Evolutionary conservation across 2,888 invertebrate genomes (phyloP), one percentile per base, ranked within the genome.

Genomic region (Hypolimnas misippus): DNA sequence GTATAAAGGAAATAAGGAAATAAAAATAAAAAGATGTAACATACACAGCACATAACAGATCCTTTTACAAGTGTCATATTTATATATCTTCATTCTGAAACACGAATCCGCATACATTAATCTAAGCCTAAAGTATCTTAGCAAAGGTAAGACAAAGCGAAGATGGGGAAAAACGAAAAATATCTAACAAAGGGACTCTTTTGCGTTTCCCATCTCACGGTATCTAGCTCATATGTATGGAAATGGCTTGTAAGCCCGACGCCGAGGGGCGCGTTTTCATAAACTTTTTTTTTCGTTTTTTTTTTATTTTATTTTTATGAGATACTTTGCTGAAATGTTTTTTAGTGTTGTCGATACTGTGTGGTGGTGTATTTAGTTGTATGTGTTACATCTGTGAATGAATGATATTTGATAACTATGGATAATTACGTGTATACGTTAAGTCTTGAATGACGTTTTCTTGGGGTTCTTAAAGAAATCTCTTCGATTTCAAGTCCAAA

Each of bases 211-310:
- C 72, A 72, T 74, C 75, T 72, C 72, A 72, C 76, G 73, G 69
- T 74, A 80, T 79, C 82, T 84, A 76, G 76, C 88, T 89, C 87
- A 86, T 89, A 88, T 89, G 89, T 87, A 89, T 88, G 87, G 87
- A 86, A 88, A 88, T 87, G 74, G 81, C 76, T 66, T 74, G 74
- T 82, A 76, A 81, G 80, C 78, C 69, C 65, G 70, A 66, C 68
- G 69, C 54, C 52, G 62, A 62, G 70, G 57, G 67, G 62, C 21
- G 65, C 19, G 65, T 64, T 53, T 58, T 66, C 54, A 67, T 31
- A 44, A 70, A 49, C 14, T 42, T 40, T 55, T 17, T 46, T 66
- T 58, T 62, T 38, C 14, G 38, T 40, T 55, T 17, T 46, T 66
- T 58, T 62, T 38, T n/a, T 25, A 25, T 25, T 16, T 40, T 35